Percentiles rank a stretch among this genome's conserved stretches.
Conservation (phyloP, 2,888 invertebrate species). For the Pycnomerus fuliginosus region DNA sequence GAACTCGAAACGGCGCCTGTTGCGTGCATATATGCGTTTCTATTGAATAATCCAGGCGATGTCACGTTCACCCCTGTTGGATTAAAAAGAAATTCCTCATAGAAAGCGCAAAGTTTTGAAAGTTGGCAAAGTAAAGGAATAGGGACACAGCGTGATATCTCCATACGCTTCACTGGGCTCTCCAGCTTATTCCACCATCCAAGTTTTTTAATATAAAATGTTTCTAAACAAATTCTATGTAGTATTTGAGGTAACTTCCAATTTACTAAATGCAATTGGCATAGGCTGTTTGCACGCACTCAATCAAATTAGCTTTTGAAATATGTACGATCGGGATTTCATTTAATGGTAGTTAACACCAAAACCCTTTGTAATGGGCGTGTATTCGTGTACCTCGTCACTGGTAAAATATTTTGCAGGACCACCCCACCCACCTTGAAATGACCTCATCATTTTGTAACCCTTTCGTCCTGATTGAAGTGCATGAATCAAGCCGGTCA, state of each 20-base stretch:
- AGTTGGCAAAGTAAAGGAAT: slow-evolving; percentile 31
- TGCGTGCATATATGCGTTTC: slow-evolving; percentile 18
- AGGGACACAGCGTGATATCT: slow-evolving; percentile 35
- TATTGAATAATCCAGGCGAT: slow-evolving; percentile 19
- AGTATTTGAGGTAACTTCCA: slow-evolving; percentile 19
- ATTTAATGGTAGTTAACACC: slow-evolving; percentile 26
- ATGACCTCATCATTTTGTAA: slow-evolving; percentile 48
- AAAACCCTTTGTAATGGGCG: slow-evolving; percentile 23
- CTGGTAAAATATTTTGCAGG: slow-evolving; percentile 24
- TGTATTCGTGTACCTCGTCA: slow-evolving; percentile 18
- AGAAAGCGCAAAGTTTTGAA: slow-evolving; percentile 31
- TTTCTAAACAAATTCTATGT: slow-evolving; percentile 9
- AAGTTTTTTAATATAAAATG: slow-evolving; percentile 27
- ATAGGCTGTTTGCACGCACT: slow-evolving; percentile 29
- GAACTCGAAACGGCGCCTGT: slow-evolving; percentile 19
- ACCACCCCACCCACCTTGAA: slow-evolving; percentile 35
- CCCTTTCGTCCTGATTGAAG: slow-evolving; percentile 46
- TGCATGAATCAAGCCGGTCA: too few relatives aligned
- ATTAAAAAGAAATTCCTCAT: too few relatives aligned
- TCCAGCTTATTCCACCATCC: slow-evolving; percentile 26
- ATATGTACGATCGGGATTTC: slow-evolving; percentile 29
- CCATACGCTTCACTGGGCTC: slow-evolving; percentile 29
- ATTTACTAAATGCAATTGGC: slow-evolving; percentile 30
- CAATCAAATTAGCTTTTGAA: slow-evolving; percentile 37
- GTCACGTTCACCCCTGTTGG: slow-evolving; percentile 2